These are phyloP conservation scores for Centrocercus urophasianus DNA, from an alignment of 2,113 vertebrate genomes.

Conservation along the genomic window DNA sequence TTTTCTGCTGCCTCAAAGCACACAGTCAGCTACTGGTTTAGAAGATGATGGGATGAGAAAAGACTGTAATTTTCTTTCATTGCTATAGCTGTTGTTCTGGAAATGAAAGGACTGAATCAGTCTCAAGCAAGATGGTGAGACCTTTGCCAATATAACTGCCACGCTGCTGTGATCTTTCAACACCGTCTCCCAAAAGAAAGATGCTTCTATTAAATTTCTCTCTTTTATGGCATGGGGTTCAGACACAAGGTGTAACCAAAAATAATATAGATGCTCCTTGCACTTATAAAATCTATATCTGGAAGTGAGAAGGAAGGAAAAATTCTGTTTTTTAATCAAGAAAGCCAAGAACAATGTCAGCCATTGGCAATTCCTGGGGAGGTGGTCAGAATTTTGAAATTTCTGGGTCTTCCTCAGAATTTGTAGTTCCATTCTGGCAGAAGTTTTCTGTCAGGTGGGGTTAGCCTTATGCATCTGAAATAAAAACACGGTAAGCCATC, in stretches of 20 bases:
- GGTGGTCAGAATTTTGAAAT: neutral
- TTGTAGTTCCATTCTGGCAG: neutral
- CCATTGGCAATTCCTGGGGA: neutral
- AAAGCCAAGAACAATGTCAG: neutral
- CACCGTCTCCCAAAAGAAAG: neutral
- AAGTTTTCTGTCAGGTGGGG: neutral
- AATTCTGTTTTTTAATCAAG: neutral
- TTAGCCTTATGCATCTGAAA: neutral
- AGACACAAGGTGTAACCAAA: neutral
- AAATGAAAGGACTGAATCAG: neutral
- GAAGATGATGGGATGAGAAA: neutral
- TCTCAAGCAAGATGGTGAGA: neutral
- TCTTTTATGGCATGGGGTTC: neutral
- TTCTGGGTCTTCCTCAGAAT: neutral
- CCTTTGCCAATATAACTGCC: neutral
- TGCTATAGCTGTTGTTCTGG: slow-evolving; percentile 7
- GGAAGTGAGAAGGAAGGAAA: neutral
- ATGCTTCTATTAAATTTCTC: neutral
- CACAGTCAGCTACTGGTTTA: neutral
- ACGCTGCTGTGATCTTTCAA: neutral
- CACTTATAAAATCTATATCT: neutral
- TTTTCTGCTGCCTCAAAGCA: neutral
- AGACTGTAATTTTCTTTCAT: neutral
- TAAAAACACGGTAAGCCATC: neutral
- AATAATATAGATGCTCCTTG: fast-evolving